Evolutionary conservation across 2,797 vertebrate species (phyloP).

Genomic region (Hafferia zeledoni): DNA sequence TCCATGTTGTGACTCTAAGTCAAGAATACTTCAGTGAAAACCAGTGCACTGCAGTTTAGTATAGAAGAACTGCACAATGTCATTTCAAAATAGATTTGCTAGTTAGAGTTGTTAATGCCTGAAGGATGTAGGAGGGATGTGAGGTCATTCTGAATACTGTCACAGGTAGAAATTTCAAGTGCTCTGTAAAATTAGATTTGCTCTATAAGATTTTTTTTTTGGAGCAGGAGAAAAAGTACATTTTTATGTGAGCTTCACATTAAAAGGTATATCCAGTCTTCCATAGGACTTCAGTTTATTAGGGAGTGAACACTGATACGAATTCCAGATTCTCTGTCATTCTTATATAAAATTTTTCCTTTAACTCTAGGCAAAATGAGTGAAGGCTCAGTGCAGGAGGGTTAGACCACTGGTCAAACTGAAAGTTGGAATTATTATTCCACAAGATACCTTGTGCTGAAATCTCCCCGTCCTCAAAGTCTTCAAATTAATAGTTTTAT

Average conservation of each 20-base stretch:
- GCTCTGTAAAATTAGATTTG: not conserved
- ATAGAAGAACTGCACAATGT: not conserved
- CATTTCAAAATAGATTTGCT: not conserved
- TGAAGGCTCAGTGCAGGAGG: not conserved
- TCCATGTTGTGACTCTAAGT: not conserved
- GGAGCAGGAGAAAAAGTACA: not conserved
- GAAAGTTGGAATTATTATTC: not conserved
- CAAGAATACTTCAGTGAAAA: not conserved
- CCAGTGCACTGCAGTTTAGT: not conserved
- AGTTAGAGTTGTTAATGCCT: not conserved
- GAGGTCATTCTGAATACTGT: not conserved
- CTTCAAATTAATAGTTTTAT: not conserved
- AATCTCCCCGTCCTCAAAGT: not conserved
- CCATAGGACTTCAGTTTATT: not conserved
- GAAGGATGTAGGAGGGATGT: not conserved
- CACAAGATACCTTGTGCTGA: not conserved
- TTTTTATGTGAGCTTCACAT: not conserved
- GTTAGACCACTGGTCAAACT: not conserved
- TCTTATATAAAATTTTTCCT: not conserved
- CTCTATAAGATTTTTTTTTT: not conserved
- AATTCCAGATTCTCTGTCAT: not conserved
- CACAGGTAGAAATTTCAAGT: not conserved
- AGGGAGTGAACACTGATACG: not conserved
- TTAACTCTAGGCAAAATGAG: not conserved
- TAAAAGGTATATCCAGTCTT: not conserved